phyloP scores from a whole-genome alignment of 2,797 vertebrate genomes.

The Sebastes hubbsi region DNA sequence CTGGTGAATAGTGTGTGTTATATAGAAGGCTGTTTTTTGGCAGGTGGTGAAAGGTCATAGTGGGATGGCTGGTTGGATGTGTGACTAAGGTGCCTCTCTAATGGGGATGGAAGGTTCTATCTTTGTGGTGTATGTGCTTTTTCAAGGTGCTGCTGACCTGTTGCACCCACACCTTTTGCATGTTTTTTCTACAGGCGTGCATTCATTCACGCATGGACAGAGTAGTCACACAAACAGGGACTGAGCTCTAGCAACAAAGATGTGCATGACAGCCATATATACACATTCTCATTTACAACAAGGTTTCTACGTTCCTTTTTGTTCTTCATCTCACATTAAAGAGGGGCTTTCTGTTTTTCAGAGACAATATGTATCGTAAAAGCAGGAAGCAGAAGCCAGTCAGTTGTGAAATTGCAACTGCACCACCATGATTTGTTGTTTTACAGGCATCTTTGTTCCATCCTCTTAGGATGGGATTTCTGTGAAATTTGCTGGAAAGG shows the following conservation, averaged over 20 bases:
- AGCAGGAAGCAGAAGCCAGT: constrained; percentile 18
- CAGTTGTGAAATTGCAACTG: neutral
- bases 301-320: constrained; percentile 27
- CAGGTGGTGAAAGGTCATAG: constrained; percentile 45
- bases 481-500: constrained; percentile 33
- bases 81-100: constrained; percentile 39
- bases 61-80: constrained; percentile 41
- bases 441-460: constrained; percentile 16
- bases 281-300: neutral
- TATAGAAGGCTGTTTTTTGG: constrained; percentile 31
- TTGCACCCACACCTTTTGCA: constrained; percentile 24
- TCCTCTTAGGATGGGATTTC: constrained; percentile 28
- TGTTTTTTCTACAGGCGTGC: neutral
- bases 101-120: constrained; percentile 40
- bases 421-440: constrained; percentile 10
- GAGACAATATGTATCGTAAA: neutral
- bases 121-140: constrained; percentile 14
- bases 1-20: constrained; percentile 36
- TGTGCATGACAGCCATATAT: neutral
- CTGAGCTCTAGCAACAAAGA: neutral
- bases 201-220: constrained; percentile 13
- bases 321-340: neutral
- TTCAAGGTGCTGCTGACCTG: constrained; percentile 31
- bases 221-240: neutral
- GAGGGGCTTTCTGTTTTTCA: neutral